A percentile compares a stretch with the other conserved stretches of the same genome.
Conservation (phyloP, 2,113 vertebrate species). For the Entelurus aequoreus region DNA sequence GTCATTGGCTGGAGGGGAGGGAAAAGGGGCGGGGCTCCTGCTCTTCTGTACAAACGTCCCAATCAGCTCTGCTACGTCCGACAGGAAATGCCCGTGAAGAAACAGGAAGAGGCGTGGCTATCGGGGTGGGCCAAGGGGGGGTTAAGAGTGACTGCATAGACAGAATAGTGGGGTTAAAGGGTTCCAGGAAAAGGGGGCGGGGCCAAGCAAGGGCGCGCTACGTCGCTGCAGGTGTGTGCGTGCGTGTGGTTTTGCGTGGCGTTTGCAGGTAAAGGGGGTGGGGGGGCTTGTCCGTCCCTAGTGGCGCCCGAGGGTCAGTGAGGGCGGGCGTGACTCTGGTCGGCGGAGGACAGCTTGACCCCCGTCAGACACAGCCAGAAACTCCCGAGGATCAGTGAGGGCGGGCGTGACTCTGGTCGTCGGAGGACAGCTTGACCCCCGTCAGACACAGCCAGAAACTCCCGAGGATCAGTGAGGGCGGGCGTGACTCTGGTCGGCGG, state of each 20-base stretch:
- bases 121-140: slow-evolving; percentile 34
- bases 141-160: slow-evolving; percentile 70
- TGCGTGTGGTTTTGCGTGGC: slow-evolving; percentile 51
- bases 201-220: slow-evolving; percentile 33
- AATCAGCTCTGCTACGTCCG: slow-evolving; percentile 52
- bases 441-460: slow-evolving; percentile 99
- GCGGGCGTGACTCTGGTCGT: slow-evolving; percentile 72
- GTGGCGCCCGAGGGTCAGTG: slow-evolving; percentile 67
- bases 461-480: slow-evolving; percentile 74
- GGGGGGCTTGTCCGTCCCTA: slow-evolving; percentile 19
- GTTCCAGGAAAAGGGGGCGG: not conserved
- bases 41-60: no score
- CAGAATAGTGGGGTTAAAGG: slow-evolving; percentile 50
- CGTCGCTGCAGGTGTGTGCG: slow-evolving; percentile 56
- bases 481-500: slow-evolving; percentile 72
- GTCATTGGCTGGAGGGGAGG: slow-evolving; percentile 42
- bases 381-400: slow-evolving; percentile 79
- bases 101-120: slow-evolving; percentile 68
- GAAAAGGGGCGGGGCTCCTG: not conserved
- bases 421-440: slow-evolving; percentile 88
- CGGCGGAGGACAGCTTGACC: slow-evolving; percentile 83
- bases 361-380: slow-evolving; percentile 99
- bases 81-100: slow-evolving; percentile 66
- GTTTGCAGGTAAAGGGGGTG: slow-evolving; percentile 20
- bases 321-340: slow-evolving; percentile 74